phyloP scores from a whole-genome alignment of 2,113 vertebrate genomes.

The Carassius gibelio region DNA sequence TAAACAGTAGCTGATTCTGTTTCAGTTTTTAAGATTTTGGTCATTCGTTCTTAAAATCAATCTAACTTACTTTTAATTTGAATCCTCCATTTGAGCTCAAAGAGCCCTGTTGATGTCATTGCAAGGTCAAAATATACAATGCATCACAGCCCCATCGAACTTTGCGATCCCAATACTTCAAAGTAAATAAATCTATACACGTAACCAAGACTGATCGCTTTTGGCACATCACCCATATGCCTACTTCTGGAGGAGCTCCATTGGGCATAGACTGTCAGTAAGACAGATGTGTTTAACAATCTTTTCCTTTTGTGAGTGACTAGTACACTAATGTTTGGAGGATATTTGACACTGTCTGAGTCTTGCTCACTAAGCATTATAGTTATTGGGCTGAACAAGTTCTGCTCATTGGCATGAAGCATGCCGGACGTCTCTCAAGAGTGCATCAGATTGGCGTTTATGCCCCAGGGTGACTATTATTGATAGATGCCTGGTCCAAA shows the following conservation, averaged over 20 bases:
- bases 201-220: constrained; percentile 44
- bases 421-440: neutral
- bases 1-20: neutral
- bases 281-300: constrained; percentile 51
- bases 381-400: constrained; percentile 27
- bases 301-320: constrained; percentile 50
- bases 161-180: constrained; percentile 18
- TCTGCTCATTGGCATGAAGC: neutral
- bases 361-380: constrained; percentile 52
- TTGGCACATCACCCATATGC: constrained; percentile 39
- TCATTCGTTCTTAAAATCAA: neutral
- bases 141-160: constrained; percentile 12
- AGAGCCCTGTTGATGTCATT: neutral
- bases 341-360: constrained; percentile 39
- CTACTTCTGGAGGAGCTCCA: neutral
- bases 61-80: neutral
- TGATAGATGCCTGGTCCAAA: constrained; percentile 49
- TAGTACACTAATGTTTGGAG: constrained; percentile 43
- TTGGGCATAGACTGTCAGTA: constrained; percentile 48
- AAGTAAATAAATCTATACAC: constrained; percentile 52
- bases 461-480: constrained; percentile 47
- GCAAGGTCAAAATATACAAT: constrained; percentile 38
- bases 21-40: neutral
- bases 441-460: constrained; percentile 39
- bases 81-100: constrained; percentile 25